Evolutionary conservation across 2,113 vertebrate genomes (phyloP).

Genomic region (Eupsittula cactorum): DNA sequence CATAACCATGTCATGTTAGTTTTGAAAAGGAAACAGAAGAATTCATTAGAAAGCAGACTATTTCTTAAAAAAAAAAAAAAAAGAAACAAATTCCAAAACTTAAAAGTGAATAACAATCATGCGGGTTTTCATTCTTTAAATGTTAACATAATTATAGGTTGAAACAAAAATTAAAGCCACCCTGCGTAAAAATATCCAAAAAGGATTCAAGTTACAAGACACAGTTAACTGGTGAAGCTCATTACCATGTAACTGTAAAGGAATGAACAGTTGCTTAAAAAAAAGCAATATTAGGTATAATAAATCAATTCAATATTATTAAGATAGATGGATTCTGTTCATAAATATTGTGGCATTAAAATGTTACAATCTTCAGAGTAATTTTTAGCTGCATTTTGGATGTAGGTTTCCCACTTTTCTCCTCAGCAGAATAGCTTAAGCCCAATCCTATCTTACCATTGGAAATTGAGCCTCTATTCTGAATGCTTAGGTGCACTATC

Average conservation of each 20-base stretch:
- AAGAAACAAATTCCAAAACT: neutral
- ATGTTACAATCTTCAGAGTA: neutral
- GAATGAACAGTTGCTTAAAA: neutral
- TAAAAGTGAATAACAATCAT: neutral
- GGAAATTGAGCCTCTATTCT: neutral
- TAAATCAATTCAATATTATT: neutral
- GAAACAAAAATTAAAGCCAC: neutral
- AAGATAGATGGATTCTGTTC: neutral
- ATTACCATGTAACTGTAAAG: neutral
- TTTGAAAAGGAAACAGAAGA: neutral
- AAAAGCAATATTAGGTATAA: neutral
- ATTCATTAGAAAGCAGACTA: neutral
- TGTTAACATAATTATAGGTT: neutral
- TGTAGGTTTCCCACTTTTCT: neutral
- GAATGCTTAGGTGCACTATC: neutral
- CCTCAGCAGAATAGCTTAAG: neutral
- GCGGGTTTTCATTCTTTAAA: neutral
- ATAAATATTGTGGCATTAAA: neutral
- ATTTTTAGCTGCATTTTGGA: neutral
- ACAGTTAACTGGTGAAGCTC: neutral
- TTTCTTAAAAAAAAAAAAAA: neutral
- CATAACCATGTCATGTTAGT: fast-evolving
- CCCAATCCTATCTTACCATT: neutral
- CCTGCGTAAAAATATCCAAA: neutral
- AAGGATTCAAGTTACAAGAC: neutral